A percentile compares a stretch with the other conserved stretches of the same genome.
Conservation (phyloP, 2,888 invertebrate genomes). For the Margaritifera margaritifera region DNA sequence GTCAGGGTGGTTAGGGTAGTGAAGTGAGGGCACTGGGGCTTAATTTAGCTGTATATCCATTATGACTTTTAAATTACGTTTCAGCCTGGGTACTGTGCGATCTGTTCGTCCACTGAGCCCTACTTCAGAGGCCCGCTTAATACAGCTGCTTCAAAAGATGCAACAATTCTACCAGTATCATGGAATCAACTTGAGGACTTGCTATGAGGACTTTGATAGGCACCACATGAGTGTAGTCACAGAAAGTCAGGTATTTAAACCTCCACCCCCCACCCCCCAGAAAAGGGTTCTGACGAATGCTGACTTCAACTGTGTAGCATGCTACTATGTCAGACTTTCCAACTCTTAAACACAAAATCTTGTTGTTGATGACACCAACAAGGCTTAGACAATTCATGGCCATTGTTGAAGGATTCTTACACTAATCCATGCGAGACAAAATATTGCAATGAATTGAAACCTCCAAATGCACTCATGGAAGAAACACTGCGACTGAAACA, state of each 20-base stretch:
- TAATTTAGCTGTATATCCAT: too few species aligned
- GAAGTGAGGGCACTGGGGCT: too few species aligned
- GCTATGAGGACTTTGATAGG: conserved; percentile 71
- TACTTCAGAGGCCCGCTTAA: conserved; percentile 56
- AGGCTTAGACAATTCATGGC: too few species aligned
- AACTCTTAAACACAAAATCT: too few species aligned
- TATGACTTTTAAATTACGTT: conserved; percentile 6
- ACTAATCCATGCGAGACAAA: too few species aligned
- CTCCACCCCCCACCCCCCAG: background rate
- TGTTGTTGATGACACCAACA: too few species aligned
- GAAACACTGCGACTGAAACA: too few species aligned
- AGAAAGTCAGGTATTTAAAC: conserved; percentile 68
- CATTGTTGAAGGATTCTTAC: too few species aligned
- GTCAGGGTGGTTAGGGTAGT: too few species aligned
- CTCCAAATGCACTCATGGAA: too few species aligned
- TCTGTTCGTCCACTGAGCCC: conserved; percentile 64
- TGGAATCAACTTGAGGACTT: conserved; percentile 68
- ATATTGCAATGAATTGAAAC: too few species aligned
- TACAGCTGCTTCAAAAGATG: conserved; percentile 60
- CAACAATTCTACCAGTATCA: conserved; percentile 67
- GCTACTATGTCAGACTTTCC: too few species aligned
- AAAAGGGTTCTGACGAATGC: background rate
- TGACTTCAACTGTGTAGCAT: background rate
- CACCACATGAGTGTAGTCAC: conserved; percentile 71
- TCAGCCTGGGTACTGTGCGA: conserved; percentile 66